Conservation (phyloP, 2,888 invertebrate species). For the Andrena chrysosceles region DNA sequence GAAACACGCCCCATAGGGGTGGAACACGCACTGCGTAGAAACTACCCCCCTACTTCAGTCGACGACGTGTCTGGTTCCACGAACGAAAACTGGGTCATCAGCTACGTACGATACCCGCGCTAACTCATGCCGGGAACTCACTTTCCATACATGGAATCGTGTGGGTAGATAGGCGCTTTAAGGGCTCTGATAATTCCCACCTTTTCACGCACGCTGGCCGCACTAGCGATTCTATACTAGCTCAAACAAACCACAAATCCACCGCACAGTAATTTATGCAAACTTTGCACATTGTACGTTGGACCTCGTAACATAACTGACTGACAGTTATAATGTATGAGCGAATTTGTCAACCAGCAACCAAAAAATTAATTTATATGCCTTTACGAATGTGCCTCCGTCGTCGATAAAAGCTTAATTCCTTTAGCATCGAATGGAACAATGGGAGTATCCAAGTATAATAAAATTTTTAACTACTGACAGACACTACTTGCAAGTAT, state of each 20-base stretch:
- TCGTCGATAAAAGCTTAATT: no score
- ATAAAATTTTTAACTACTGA: no score
- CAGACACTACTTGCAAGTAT: no score
- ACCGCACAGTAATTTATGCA: background rate
- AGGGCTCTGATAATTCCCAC: slow-evolving; percentile 44
- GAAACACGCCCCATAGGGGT: slow-evolving; percentile 54
- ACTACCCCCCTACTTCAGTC: slow-evolving; percentile 67
- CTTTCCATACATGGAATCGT: slow-evolving; percentile 45
- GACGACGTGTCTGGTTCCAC: slow-evolving; percentile 75
- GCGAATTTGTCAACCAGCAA: no score
- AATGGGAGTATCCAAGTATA: no score
- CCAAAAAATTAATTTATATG: no score
- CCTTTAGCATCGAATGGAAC: no score
- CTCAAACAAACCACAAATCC: background rate
- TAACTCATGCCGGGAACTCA: slow-evolving; percentile 60
- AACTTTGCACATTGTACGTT: background rate
- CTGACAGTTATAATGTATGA: no score
- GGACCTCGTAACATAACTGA: no score
- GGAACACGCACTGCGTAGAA: slow-evolving; percentile 79
- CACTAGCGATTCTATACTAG: slow-evolving; percentile 33
- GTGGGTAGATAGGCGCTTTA: slow-evolving; percentile 32
- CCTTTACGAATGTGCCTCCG: no score
- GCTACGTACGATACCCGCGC: slow-evolving; percentile 67
- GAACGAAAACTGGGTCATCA: slow-evolving; percentile 77
- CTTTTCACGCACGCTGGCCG: slow-evolving; percentile 45